Evolutionary conservation across 2,888 invertebrate species (phyloP).

Genomic region (Pegoplata infirma): DNA sequence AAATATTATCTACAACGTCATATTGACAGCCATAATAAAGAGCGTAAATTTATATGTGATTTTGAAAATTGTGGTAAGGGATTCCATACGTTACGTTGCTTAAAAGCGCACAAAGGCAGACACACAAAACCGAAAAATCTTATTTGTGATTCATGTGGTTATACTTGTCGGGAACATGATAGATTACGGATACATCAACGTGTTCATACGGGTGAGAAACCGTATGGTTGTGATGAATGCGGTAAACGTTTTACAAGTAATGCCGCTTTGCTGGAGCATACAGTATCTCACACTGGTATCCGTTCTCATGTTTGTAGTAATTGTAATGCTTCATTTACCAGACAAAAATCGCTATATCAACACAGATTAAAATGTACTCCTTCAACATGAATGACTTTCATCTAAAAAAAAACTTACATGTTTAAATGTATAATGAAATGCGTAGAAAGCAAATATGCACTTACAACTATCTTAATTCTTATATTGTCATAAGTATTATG

Average conservation of each 20-base stretch:
- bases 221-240: slow-evolving; percentile 66
- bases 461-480: too few species aligned
- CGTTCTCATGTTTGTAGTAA: slow-evolving; percentile 66
- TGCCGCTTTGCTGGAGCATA: slow-evolving; percentile 64
- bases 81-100: slow-evolving; percentile 68
- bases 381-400: not conserved
- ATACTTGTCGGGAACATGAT: slow-evolving; percentile 66
- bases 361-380: slow-evolving; percentile 64
- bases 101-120: slow-evolving; percentile 68
- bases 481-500: too few species aligned
- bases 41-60: slow-evolving; percentile 68
- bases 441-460: too few species aligned
- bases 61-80: slow-evolving; percentile 69
- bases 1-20: slow-evolving; percentile 68
- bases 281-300: slow-evolving; percentile 63
- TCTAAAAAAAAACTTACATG: too few species aligned
- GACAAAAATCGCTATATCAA: slow-evolving; percentile 68
- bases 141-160: slow-evolving; percentile 60
- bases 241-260: slow-evolving; percentile 63
- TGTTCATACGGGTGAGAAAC: slow-evolving; percentile 73
- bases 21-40: slow-evolving; percentile 67
- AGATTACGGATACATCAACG: slow-evolving; percentile 72
- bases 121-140: slow-evolving; percentile 69
- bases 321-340: slow-evolving; percentile 69
- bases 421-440: too few species aligned